phyloP scores from a whole-genome alignment of 2,113 vertebrate species.

The Xiphophorus maculatus region DNA sequence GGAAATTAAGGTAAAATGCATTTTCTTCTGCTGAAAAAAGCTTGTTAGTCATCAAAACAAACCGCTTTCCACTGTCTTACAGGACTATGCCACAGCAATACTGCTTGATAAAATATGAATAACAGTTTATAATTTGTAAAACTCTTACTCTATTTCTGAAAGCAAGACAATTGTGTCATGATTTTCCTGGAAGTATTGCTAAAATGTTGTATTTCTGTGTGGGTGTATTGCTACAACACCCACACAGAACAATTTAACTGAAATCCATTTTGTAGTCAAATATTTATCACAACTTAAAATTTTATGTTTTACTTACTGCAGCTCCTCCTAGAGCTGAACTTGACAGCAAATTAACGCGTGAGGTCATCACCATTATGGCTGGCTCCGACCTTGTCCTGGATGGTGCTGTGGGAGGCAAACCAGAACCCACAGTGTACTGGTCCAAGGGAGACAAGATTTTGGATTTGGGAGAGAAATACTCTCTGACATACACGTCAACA shows the following conservation, averaged over 20 bases:
- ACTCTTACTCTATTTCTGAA: not conserved
- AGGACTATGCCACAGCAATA: not conserved
- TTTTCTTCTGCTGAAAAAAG: too few relatives aligned
- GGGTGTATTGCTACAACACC: not conserved
- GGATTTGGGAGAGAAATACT: conserved; percentile 93
- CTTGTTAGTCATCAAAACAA: too few relatives aligned
- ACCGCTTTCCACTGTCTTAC: too few relatives aligned
- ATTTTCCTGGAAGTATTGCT: not conserved
- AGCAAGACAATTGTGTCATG: not conserved
- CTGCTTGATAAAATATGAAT: not conserved
- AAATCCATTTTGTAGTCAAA: not conserved
- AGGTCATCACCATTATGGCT: conserved; percentile 87
- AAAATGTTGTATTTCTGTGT: not conserved
- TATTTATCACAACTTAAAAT: not conserved
- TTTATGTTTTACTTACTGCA: conserved; percentile 49
- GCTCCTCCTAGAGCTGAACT: conserved; percentile 95
- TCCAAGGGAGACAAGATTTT: conserved; percentile 93
- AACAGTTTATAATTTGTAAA: not conserved
- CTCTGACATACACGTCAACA: conserved; percentile 93
- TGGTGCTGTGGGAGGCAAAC: conserved; percentile 94
- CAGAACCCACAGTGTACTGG: conserved; percentile 97
- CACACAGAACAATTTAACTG: not conserved
- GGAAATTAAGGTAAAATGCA: too few relatives aligned
- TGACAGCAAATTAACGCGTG: conserved; percentile 89
- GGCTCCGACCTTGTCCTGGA: conserved; percentile 96